A percentile compares a stretch with the other conserved stretches of the same genome.
These are phyloP conservation scores for Cyprinus carpio DNA, from an alignment of 2,113 vertebrate species.

Conservation along the genomic window DNA sequence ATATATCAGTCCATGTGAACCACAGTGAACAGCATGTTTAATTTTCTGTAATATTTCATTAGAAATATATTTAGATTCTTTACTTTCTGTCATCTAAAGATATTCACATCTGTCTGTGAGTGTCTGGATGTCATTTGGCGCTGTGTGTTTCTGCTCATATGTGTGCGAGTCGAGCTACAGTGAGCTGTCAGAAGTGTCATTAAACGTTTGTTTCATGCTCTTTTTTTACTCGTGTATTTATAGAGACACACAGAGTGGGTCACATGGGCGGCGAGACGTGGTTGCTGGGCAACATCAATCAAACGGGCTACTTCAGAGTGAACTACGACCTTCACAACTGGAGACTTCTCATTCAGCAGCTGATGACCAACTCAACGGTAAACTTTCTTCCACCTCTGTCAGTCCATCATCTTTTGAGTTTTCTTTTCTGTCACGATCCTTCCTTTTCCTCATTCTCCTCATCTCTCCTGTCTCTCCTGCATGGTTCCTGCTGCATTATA, in stretches of 20 bases:
- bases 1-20: not conserved
- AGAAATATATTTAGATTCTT: not conserved
- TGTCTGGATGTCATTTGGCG: not conserved
- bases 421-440: not conserved
- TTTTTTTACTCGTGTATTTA: constrained; percentile 35
- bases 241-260: constrained; percentile 86
- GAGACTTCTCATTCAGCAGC: constrained; percentile 90
- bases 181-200: not conserved
- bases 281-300: constrained; percentile 96
- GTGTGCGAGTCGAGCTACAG: not conserved
- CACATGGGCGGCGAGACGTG: constrained; percentile 82
- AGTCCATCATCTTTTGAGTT: not conserved
- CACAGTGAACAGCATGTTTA: not conserved
- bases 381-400: not conserved
- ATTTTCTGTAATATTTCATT: not conserved
- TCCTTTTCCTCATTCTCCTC: constrained; percentile 2
- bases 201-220: not conserved
- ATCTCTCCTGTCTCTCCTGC: not conserved
- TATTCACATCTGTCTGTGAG: not conserved
- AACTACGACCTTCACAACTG: constrained; percentile 98
- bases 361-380: constrained; percentile 88
- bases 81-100: not conserved
- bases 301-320: constrained; percentile 96
- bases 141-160: not conserved
- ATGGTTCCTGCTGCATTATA: not conserved